Evolutionary conservation across 1,140 invertebrate species (phyloP).

Genomic region (Homalodisca vitripennis): DNA sequence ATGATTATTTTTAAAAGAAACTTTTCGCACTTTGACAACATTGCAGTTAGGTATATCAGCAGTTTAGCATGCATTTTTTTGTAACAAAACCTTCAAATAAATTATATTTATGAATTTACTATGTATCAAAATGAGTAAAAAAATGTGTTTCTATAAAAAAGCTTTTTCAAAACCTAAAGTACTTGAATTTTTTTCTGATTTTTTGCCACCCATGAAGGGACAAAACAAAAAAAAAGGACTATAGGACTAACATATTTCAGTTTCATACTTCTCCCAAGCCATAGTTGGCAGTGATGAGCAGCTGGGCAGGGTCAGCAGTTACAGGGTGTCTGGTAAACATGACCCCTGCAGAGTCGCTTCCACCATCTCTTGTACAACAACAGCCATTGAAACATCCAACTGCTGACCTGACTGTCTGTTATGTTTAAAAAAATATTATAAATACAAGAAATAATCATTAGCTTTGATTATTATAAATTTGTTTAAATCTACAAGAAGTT

Average conservation of each 20-base stretch:
- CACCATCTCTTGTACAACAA: conserved; percentile 81
- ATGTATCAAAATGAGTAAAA: no score
- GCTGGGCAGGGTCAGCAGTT: conserved; percentile 61
- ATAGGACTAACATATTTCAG: no score
- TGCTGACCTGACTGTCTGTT: conserved; percentile 64
- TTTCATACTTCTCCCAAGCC: conserved; percentile 73
- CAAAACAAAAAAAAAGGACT: background rate
- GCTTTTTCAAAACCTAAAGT: background rate
- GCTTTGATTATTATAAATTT: no score
- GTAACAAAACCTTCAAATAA: no score
- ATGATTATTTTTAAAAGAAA: no score
- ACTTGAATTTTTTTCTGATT: background rate
- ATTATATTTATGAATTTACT: no score
- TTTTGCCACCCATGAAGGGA: background rate
- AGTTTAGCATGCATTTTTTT: no score
- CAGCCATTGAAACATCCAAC: conserved; percentile 65
- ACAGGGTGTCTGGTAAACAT: conserved; percentile 77
- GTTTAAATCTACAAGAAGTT: no score
- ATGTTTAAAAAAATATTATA: conserved; percentile 43
- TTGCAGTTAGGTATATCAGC: no score
- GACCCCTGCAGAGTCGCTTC: conserved; percentile 70
- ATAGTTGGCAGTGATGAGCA: conserved; percentile 76
- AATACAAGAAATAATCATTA: no score
- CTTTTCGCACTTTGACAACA: no score
- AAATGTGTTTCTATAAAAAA: background rate